phyloP scores from a whole-genome alignment of 2,888 invertebrate genomes.

The Cerceris ruficornis region DNA sequence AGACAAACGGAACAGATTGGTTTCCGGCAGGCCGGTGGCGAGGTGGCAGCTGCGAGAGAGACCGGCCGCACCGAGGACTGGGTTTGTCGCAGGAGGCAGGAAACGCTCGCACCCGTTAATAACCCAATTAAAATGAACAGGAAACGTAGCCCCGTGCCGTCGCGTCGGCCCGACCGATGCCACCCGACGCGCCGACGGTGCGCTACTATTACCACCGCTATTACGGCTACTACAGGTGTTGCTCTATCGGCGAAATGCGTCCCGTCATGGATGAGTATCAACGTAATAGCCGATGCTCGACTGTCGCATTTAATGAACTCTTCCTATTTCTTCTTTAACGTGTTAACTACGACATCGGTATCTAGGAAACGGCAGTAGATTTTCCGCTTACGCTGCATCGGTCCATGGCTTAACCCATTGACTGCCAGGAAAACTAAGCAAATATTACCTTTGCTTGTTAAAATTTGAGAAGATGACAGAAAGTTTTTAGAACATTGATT shows the following conservation, averaged over 20 bases:
- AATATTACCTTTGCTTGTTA: too few relatives aligned
- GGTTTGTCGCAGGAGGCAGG: constrained; percentile 74
- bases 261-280: not conserved
- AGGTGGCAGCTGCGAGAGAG: constrained; percentile 69
- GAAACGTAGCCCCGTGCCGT: constrained; percentile 62
- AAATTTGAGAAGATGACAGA: too few relatives aligned
- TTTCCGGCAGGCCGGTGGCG: constrained; percentile 69
- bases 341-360: too few relatives aligned
- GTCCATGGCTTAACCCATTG: too few relatives aligned
- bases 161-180: constrained; percentile 38
- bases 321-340: not conserved
- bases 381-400: too few relatives aligned
- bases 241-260: constrained; percentile 21
- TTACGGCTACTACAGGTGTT: constrained; percentile 50
- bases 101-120: constrained; percentile 74
- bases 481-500: too few relatives aligned
- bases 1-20: constrained; percentile 76
- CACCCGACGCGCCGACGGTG: constrained; percentile 38
- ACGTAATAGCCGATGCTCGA: not conserved
- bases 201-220: constrained; percentile 50
- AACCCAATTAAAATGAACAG: constrained; percentile 75
- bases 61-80: constrained; percentile 45
- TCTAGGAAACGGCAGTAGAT: too few relatives aligned
- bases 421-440: too few relatives aligned
- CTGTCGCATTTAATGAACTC: not conserved